Base-by-base conservation (phyloP, 1,140 invertebrate genomes). In the Aradophagus sp. region DNA sequence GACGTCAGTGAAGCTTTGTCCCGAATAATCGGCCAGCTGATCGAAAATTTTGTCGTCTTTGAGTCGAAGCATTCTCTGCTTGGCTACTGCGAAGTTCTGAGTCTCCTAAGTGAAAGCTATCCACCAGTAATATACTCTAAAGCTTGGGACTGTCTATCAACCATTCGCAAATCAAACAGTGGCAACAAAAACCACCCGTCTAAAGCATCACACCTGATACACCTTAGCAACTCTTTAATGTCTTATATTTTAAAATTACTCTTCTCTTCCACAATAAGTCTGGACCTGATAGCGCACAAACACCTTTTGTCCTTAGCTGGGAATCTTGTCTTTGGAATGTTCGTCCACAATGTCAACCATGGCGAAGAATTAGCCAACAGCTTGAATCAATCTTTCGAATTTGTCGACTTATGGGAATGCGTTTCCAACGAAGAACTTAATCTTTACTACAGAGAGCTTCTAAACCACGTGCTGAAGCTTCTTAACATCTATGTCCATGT, bases 401-500 rank as follows among this genome's bases (percentile, higher is more conserved):
- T 70, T 16, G 52, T 70, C 1, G 16, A 80, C 35, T 53, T 80
- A 7, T 91, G 90, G 89, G 84, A 85, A 48, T 88, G 88, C 52
- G 85, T 89, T 26, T 86, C 86, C 5, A 86, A 87, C 66, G 84
- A 83, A 26, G 76, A 86, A 34, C 71, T 87, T 15, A 84, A 81
- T 26, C 75, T 80, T 19, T 74, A 86, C 26, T 84, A 87, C 32
- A 92, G 93, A 68, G 82, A 89, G 23, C 87, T 93, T 11, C 81
- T 94, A 5, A 87, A 83, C 23, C 91, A 94, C 63, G 86, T 92
- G 0, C 77, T 91, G 23, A 90, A 91, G 77, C 78, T 94, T 27
- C 75, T 95, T 14, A 93, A 93, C 77, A 89, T 93, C 32, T 90
- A 92, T 75, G 88, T 90, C 12, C 91, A 93, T 78, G 88, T 95